phyloP scores from a whole-genome alignment of 2,888 invertebrate species.

The Loripinus fragilis region DNA sequence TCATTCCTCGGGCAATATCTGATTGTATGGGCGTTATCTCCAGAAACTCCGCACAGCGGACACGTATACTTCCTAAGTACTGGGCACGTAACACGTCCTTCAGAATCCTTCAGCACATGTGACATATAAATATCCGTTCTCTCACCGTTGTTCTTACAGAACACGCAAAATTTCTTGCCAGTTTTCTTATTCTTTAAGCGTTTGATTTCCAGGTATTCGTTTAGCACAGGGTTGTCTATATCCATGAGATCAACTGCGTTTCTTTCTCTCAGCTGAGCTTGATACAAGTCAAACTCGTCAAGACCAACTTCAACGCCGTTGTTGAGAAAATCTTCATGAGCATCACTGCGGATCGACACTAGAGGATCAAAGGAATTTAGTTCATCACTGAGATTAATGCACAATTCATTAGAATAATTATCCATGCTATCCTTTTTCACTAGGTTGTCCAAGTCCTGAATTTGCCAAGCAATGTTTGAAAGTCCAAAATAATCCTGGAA shows the following conservation, averaged over 20 bases:
- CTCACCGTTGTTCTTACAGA: slow-evolving; percentile 92
- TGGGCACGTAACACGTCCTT: slow-evolving; percentile 88
- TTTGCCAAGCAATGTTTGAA: slow-evolving; percentile 34
- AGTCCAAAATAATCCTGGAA: slow-evolving; percentile 55
- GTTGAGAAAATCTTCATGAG: slow-evolving; percentile 56
- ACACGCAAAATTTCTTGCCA: slow-evolving; percentile 85
- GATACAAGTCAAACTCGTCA: slow-evolving; percentile 65
- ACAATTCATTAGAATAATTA: background rate
- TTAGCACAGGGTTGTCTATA: slow-evolving; percentile 41
- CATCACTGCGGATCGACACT: slow-evolving; percentile 19
- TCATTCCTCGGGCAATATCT: slow-evolving; percentile 87
- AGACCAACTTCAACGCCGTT: slow-evolving; percentile 65
- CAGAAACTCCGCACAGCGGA: slow-evolving; percentile 88
- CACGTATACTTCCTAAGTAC: slow-evolving; percentile 89
- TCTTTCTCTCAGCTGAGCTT: slow-evolving; percentile 58
- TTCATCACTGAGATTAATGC: slow-evolving; percentile 15
- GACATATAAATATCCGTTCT: slow-evolving; percentile 86
- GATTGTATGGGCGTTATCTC: slow-evolving; percentile 90
- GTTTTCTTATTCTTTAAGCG: slow-evolving; percentile 48
- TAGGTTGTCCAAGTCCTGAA: slow-evolving; percentile 21
- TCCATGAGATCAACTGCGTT: slow-evolving; percentile 2
- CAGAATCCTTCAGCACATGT: slow-evolving; percentile 87
- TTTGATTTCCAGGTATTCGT: slow-evolving; percentile 60
- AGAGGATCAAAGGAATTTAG: slow-evolving; percentile 13
- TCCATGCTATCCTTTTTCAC: background rate